These are phyloP conservation scores for Myrmecobius fasciatus DNA, from an alignment of 2,113 vertebrate species.

Conservation along the genomic window DNA sequence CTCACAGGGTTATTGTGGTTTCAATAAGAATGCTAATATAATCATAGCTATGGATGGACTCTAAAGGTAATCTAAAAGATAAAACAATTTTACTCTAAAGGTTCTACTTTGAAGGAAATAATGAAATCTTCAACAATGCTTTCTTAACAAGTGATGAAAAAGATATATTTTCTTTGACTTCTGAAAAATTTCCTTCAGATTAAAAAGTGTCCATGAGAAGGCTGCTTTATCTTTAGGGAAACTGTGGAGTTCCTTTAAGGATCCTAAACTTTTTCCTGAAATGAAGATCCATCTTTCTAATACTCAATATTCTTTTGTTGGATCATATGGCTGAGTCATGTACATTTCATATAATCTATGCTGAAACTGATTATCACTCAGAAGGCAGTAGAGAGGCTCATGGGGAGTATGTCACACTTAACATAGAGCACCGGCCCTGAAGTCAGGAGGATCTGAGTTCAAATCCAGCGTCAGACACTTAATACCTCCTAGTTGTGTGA, in stretches of 20 bases:
- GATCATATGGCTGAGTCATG: not conserved
- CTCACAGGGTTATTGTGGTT: not conserved
- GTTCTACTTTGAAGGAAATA: not conserved
- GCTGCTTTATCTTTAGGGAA: not conserved
- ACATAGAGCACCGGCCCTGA: not conserved
- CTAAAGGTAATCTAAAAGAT: not conserved
- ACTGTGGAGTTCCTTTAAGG: not conserved
- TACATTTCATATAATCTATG: not conserved
- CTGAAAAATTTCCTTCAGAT: not conserved
- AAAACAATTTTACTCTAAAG: not conserved
- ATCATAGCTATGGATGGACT: not conserved
- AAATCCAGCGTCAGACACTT: no score
- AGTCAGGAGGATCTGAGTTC: no score
- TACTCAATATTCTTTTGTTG: not conserved
- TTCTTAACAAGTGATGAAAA: not conserved
- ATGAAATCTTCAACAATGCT: not conserved
- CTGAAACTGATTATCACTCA: not conserved
- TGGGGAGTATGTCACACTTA: not conserved
- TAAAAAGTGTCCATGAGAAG: not conserved
- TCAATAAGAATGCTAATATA: not conserved
- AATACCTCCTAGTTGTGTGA: no score
- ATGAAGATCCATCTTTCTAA: not conserved
- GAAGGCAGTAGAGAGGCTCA: not conserved
- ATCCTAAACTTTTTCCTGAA: not conserved
- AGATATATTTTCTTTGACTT: not conserved